Evolutionary conservation across 2,113 vertebrate genomes (phyloP), one percentile per base, ranked within the genome.

Genomic region (Atrichornis clamosus): DNA sequence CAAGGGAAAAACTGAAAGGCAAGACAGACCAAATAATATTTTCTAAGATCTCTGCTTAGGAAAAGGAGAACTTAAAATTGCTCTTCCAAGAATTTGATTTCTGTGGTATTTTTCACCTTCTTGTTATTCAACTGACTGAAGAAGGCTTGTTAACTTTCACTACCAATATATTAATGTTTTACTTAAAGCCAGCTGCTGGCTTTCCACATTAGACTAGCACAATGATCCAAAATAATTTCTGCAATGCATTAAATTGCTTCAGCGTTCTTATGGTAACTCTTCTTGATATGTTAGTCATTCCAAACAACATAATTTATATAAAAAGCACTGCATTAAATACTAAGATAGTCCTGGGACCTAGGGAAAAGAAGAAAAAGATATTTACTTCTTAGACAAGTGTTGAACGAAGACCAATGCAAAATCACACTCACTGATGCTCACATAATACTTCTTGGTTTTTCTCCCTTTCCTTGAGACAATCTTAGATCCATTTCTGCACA

Each of bases 141-240:
- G 64, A 82, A 65, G 28, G 39, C 58, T 81, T 87, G 44, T 52
- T 92, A 72, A 79, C 37, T 82, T 79, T 39, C 53, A 64, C 8
- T 53, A 39, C 21, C 39, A 77, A 65, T 42, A 65, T 55, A 90
- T 62, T 79, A 77, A 76, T 42, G 16, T 72, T 93, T 83, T 62
- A 80, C 68, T 96, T 85, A 73, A 76, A 84, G 63, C 49, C 59
- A 93, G 53, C 68, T 82, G 39, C 55, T 67, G 87, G 77, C 65
- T 88, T 76, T 85, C n/a, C 41, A 69, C 59, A 62, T 77, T 63
- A 78, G 30, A 77, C 49, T 76, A 50, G 26, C 42, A 82, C 9
- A 63, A 46, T 35, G 24, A 76, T 74, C n/a, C 63, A 93, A 90
- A 92, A 86, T 65, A 2, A 81, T 69, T 77, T 77, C 60, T 77